Conservation (phyloP, 2,888 invertebrate genomes). For the Mycalesis mineus region DNA sequence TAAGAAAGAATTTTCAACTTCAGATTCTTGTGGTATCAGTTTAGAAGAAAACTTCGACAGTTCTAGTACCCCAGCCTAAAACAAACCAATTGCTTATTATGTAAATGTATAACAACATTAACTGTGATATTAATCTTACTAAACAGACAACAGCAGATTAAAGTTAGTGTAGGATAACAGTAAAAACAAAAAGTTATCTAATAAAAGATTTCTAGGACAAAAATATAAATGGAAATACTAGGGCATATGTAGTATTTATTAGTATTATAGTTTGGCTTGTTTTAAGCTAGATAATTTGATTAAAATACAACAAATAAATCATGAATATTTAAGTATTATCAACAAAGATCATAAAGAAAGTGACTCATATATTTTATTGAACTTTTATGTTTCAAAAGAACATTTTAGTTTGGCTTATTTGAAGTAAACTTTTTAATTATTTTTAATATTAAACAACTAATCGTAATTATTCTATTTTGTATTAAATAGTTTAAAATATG, state of each 20-base stretch:
- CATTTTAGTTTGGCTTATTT: not conserved
- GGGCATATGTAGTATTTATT: too few species aligned
- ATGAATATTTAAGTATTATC: not conserved
- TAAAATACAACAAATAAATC: not conserved
- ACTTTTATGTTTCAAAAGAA: not conserved
- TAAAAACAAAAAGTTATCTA: too few species aligned
- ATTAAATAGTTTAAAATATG: too few species aligned
- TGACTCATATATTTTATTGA: not conserved
- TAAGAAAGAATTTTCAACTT: conserved; percentile 5
- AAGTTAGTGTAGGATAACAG: too few species aligned
- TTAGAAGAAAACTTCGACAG: conserved; percentile 12
- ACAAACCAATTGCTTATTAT: conserved; percentile 13
- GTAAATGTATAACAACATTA: not conserved
- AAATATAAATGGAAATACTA: too few species aligned
- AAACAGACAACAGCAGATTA: too few species aligned
- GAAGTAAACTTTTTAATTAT: too few species aligned
- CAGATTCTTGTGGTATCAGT: conserved; percentile 1
- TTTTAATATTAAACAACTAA: too few species aligned
- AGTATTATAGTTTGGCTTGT: conserved; percentile 4
- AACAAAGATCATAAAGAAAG: not conserved
- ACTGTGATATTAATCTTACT: too few species aligned
- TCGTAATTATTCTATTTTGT: too few species aligned
- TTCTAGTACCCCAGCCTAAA: conserved; percentile 12
- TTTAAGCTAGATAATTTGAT: not conserved
- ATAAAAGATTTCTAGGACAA: too few species aligned